Evolutionary conservation across 2,888 invertebrate genomes (phyloP).

Genomic region (Stenichneumon culpator): DNA sequence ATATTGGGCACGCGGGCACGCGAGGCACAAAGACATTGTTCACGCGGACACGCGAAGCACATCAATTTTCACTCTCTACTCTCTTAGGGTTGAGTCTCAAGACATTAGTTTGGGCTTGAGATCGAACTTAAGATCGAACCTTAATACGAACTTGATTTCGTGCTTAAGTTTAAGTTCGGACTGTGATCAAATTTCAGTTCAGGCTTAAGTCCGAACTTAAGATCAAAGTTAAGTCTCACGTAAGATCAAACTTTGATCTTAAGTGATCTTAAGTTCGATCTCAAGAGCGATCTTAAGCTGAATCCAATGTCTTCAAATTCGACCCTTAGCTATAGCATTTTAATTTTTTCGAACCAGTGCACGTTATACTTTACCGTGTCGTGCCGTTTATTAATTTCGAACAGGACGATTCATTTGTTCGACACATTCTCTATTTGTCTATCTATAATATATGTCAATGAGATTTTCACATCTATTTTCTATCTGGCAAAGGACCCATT

Average conservation of each 20-base stretch:
- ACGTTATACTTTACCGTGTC: conserved; percentile 20
- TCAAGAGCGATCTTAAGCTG: too few relatives aligned
- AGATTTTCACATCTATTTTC: background rate
- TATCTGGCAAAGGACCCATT: conserved; percentile 48
- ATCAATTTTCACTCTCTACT: background rate
- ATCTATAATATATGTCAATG: conserved; percentile 21
- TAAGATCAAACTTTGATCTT: too few relatives aligned
- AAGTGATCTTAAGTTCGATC: too few relatives aligned
- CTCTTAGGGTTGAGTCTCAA: too few relatives aligned
- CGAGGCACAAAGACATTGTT: background rate
- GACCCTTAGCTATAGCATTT: background rate
- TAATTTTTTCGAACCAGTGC: conserved; percentile 27
- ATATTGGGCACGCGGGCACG: conserved; percentile 22
- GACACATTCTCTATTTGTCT: background rate
- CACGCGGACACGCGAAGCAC: conserved; percentile 19
- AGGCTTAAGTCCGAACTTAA: too few relatives aligned
- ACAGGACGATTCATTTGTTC: conserved; percentile 28
- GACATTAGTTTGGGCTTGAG: background rate
- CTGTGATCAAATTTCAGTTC: background rate
- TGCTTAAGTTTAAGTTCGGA: too few relatives aligned
- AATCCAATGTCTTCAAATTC: too few relatives aligned
- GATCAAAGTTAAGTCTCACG: too few relatives aligned
- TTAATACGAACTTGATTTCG: too few relatives aligned
- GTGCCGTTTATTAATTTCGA: conserved; percentile 3
- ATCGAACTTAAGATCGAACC: too few relatives aligned